phyloP scores from a whole-genome alignment of 2,113 vertebrate species.

The Junco hyemalis region DNA sequence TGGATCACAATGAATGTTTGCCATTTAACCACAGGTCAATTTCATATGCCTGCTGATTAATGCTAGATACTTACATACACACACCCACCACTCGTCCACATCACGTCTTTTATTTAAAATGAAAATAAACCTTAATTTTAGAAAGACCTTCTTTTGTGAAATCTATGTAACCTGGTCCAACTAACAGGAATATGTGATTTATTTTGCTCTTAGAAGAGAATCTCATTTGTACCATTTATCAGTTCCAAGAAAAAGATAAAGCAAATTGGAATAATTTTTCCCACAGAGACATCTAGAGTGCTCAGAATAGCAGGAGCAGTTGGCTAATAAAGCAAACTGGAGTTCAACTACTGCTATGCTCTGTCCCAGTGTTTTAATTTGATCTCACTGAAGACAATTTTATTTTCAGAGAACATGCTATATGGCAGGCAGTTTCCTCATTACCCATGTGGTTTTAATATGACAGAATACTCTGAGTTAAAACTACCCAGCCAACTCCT shows the following conservation, averaged over 20 bases:
- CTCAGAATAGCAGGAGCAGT: not conserved
- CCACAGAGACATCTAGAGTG: not conserved
- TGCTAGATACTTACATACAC: not conserved
- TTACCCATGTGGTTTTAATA: not conserved
- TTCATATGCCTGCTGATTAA: not conserved
- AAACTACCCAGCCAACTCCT: not conserved
- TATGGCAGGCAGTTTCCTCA: not conserved
- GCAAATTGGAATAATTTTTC: not conserved
- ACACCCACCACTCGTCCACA: fast-evolving
- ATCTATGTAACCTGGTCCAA: not conserved
- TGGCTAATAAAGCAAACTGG: not conserved
- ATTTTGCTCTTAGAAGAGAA: not conserved
- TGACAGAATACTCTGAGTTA: not conserved
- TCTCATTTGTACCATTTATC: not conserved
- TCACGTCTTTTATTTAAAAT: not conserved
- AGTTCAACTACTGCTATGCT: not conserved
- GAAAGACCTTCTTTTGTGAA: not conserved
- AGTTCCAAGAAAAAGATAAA: not conserved
- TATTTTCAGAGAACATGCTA: not conserved
- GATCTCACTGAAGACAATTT: not conserved
- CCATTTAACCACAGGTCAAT: not conserved
- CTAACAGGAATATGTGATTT: not conserved
- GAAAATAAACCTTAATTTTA: not conserved
- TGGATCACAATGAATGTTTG: not conserved
- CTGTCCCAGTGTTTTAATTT: constrained; percentile 5